A percentile compares a stretch with the other conserved stretches of the same genome.
Conservation (phyloP, 2,888 invertebrate species). For the Cetonia aurata region DNA sequence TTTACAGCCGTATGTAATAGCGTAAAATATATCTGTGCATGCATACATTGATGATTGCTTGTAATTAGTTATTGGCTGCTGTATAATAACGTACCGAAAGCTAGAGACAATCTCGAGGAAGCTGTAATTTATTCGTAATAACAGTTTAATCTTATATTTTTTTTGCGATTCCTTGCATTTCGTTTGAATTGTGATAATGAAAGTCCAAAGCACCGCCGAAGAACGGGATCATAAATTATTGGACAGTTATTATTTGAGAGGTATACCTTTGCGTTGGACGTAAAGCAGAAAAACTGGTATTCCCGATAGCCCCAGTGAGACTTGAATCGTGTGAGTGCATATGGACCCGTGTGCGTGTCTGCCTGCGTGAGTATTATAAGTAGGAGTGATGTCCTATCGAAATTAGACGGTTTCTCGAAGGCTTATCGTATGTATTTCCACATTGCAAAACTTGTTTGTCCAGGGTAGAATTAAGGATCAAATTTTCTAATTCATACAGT, state of each 20-base stretch:
- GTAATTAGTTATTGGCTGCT: background rate
- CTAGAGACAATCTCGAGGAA: constrained; percentile 1
- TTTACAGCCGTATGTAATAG: no score
- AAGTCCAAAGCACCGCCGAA: constrained; percentile 31
- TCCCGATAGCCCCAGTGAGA: constrained; percentile 27
- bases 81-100: background rate
- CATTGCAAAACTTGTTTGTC: constrained; percentile 20
- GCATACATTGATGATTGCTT: no score
- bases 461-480: constrained; percentile 12
- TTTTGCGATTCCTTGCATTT: constrained; percentile 32
- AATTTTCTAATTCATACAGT: background rate
- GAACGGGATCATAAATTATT: constrained; percentile 38
- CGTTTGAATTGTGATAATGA: constrained; percentile 35
- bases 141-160: constrained; percentile 2
- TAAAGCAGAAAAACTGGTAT: constrained; percentile 41
- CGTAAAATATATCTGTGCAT: no score
- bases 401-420: constrained; percentile 39
- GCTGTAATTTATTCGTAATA: constrained; percentile 22
- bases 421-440: constrained; percentile 40
- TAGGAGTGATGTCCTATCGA: constrained; percentile 41
- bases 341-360: constrained; percentile 2
- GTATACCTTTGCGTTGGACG: constrained; percentile 27
- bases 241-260: constrained; percentile 39
- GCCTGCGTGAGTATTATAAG: constrained; percentile 28
- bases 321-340: constrained; percentile 11